phyloP scores from a whole-genome alignment of 2,888 invertebrate genomes.

The Apotomis betuletana region DNA sequence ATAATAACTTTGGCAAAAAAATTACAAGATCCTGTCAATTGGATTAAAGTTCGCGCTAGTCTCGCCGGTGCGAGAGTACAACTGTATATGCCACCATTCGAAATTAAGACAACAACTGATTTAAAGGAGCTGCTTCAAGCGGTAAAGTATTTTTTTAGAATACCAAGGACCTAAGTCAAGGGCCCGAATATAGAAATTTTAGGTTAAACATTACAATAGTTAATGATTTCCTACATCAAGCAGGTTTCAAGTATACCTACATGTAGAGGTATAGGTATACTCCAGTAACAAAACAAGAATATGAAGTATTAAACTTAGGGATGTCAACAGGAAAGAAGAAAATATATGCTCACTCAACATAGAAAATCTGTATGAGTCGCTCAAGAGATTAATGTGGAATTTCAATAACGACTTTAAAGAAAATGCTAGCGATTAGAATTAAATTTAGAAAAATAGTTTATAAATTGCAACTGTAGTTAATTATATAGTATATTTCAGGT shows the following conservation, averaged over 20 bases:
- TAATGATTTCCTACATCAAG: no score
- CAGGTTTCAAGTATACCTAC: no score
- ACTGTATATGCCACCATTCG: slow-evolving; percentile 52
- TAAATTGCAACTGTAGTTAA: neutral
- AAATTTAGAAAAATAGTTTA: slow-evolving; percentile 6
- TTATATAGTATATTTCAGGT: slow-evolving; percentile 46
- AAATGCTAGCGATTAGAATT: slow-evolving; percentile 3
- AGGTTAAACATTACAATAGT: no score
- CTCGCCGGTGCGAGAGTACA: slow-evolving; percentile 42
- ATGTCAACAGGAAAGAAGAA: no score
- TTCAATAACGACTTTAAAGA: no score
- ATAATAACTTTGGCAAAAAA: slow-evolving; percentile 44
- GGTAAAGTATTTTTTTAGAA: slow-evolving; percentile 46
- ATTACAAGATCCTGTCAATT: slow-evolving; percentile 44
- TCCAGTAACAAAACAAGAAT: no score
- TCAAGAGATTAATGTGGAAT: no score
- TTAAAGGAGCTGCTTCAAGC: slow-evolving; percentile 48
- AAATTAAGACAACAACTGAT: slow-evolving; percentile 47
- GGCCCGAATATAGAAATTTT: no score
- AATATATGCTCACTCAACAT: no score
- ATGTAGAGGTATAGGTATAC: no score
- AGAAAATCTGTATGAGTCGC: no score
- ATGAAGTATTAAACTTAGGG: no score
- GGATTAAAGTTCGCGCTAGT: slow-evolving; percentile 40
- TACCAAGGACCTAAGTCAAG: neutral